Conservation (phyloP, 2,797 vertebrate species). For the Lithobates pipiens region DNA sequence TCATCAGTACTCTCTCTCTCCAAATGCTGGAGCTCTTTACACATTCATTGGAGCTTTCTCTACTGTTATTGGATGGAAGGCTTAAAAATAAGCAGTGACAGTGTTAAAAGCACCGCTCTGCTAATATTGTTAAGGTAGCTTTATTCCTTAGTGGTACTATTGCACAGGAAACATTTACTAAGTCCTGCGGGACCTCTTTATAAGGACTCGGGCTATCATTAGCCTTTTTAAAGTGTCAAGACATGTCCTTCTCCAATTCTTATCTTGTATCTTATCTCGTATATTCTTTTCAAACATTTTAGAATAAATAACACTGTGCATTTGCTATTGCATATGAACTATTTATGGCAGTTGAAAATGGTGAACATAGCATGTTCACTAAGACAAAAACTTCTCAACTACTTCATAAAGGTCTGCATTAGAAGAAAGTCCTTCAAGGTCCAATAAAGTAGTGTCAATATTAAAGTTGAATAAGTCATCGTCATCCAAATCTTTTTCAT, state of each 20-base stretch:
- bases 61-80: too few species aligned
- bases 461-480: conserved; percentile 64
- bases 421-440: conserved; percentile 74
- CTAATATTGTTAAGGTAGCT: too few species aligned
- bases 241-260: not conserved
- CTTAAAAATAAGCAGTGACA: too few species aligned
- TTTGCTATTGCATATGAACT: conserved; percentile 15
- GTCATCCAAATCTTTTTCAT: conserved; percentile 51
- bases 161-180: too few species aligned
- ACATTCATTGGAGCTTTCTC: too few species aligned
- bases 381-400: conserved; percentile 76
- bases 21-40: too few species aligned
- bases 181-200: too few species aligned
- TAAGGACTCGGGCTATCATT: too few species aligned
- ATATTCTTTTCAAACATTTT: not conserved
- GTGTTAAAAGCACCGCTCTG: too few species aligned
- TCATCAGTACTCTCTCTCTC: too few species aligned
- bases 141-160: too few species aligned
- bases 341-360: conserved; percentile 62
- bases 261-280: not conserved
- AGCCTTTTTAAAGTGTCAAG: not conserved
- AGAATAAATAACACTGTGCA: conserved; percentile 32
- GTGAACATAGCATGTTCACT: conserved; percentile 38
- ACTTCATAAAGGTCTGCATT: conserved; percentile 80
- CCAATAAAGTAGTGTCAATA: conserved; percentile 67